Base-by-base conservation (phyloP, 2,113 vertebrate species). In the Onychostruthus taczanowskii region DNA sequence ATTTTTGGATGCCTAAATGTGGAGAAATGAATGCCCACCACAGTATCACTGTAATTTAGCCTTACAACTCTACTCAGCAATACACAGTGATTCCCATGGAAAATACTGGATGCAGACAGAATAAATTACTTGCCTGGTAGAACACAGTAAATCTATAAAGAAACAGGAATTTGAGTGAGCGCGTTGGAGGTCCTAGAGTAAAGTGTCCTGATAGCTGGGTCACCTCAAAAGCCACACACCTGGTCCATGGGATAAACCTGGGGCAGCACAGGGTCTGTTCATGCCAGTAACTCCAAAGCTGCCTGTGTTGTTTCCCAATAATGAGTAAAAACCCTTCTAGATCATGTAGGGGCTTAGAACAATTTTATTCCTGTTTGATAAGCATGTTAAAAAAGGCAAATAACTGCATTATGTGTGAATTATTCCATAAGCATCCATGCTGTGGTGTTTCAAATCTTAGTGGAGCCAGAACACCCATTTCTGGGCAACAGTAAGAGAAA, bases 231-330 rank as follows among this genome's bases (percentile, higher is more conserved):
- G 33, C 4, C 35, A 61, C 30, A 33, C 13, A 16, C 5, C 31
- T 41, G 21, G 46, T 15, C 63, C 39, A 46, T 30, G 52, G 63
- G 33, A 63, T 13, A 27, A 10, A 58, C 9, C 28, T 39, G n/a
- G 16, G 53, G 35, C n/a, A 73, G 13, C 31, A 75, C 10, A 8
- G 1, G 17, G 9, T 35, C 50, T 84, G 62, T 6, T 33, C 11
- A 41, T 22, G 14, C 5, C 75, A 23, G 10, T 5, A 43, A 59
- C 30, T 46, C 31, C 35, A 69, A 13, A 91, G 13, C 1, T 67
- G 47, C 8, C 4, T 0, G 0, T 3, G 14, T 13, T 53, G 17
- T 26, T 89, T 24, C 41, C 11, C 39, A 44, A 4, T 44, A n/a
- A 22, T 2, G 20, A 82, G 8, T 7, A 9, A 62, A 75, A 53